phyloP scores from a whole-genome alignment of 2,113 vertebrate species.

The Patagioenas fasciata region DNA sequence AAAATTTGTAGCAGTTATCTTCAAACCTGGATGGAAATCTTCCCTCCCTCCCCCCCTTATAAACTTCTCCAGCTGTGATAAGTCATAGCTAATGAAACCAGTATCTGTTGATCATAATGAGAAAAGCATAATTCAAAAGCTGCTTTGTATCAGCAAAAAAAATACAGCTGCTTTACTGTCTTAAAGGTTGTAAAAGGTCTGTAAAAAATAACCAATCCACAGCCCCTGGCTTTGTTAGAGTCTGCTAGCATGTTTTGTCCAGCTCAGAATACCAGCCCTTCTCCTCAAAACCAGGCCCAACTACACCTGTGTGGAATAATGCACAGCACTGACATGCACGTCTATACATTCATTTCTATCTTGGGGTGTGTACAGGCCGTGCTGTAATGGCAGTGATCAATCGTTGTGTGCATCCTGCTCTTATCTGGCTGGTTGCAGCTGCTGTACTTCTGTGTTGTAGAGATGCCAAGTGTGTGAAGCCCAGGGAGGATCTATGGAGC shows the following conservation, averaged over 20 bases:
- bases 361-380: neutral
- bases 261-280: neutral
- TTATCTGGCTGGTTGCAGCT: neutral
- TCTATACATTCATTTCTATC: neutral
- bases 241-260: neutral
- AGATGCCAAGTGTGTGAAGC: neutral
- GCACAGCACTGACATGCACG: neutral
- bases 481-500: neutral
- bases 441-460: neutral
- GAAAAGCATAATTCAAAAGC: neutral
- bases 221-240: neutral
- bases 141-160: neutral
- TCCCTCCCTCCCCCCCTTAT: neutral
- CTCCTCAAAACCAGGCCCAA: neutral
- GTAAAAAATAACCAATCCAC: neutral
- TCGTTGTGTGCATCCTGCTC: fast-evolving
- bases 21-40: neutral
- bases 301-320: neutral
- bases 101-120: neutral
- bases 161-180: neutral
- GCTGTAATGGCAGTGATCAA: fast-evolving
- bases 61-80: neutral
- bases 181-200: neutral
- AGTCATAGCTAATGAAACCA: neutral
- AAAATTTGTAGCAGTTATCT: neutral